Percentiles rank a stretch among this genome's conserved stretches.
Evolutionary conservation across 2,113 vertebrate species (phyloP).

Genomic region (Vulpes vulpes): DNA sequence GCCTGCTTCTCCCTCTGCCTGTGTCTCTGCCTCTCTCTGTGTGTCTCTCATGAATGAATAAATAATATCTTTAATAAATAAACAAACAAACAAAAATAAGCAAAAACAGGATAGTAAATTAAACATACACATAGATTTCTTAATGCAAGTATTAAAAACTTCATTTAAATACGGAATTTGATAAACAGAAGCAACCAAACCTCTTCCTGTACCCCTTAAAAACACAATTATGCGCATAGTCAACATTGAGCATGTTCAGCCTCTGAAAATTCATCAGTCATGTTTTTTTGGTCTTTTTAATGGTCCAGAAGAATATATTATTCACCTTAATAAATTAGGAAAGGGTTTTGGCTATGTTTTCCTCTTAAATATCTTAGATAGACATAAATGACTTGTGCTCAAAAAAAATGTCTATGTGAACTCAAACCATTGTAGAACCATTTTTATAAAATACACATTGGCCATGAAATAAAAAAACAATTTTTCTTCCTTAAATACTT

Average conservation of each 20-base stretch:
- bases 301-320: neutral
- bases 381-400: neutral
- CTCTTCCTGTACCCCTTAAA: neutral
- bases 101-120: neutral
- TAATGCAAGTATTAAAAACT: neutral
- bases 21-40: too few species aligned
- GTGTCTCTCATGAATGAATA: too few species aligned
- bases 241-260: neutral
- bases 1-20: too few species aligned
- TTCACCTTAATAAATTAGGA: neutral
- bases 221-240: neutral
- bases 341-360: neutral
- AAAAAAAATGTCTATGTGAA: neutral
- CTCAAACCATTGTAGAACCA: neutral
- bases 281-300: neutral
- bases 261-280: neutral
- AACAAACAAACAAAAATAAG: neutral
- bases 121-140: neutral
- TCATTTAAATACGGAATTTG: neutral
- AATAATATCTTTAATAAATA: too few species aligned
- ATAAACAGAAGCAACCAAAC: neutral
- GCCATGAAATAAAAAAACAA: neutral
- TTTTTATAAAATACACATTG: neutral
- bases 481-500: neutral
- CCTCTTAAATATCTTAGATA: neutral